Percentiles rank a stretch among this genome's conserved stretches.
phyloP scores from a whole-genome alignment of 2,797 vertebrate species.

The Ara ararauna region DNA sequence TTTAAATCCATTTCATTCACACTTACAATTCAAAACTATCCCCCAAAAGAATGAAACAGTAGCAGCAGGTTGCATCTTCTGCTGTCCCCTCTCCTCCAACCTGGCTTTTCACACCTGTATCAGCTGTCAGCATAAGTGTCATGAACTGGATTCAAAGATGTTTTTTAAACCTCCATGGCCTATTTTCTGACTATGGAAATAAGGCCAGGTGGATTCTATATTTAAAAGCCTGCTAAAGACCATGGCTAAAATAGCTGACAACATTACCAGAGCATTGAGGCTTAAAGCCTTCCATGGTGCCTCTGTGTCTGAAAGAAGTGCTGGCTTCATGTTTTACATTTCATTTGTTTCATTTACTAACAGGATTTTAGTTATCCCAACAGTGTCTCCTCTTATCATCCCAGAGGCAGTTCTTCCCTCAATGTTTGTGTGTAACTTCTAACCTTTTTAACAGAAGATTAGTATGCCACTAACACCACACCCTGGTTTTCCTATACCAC shows the following conservation, averaged over 20 bases:
- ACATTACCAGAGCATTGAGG: background rate
- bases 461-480: background rate
- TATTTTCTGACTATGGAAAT: slow-evolving; percentile 40
- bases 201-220: slow-evolving; percentile 63
- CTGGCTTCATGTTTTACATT: background rate
- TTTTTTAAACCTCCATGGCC: slow-evolving; percentile 14
- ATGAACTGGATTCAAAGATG: slow-evolving; percentile 40
- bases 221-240: slow-evolving; percentile 46
- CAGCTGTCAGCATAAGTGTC: background rate
- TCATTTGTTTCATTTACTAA: background rate
- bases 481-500: background rate
- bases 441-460: background rate
- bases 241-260: background rate
- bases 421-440: background rate
- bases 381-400: background rate
- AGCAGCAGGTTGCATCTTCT: background rate
- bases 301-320: background rate
- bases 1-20: background rate
- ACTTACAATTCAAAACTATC: background rate
- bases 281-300: background rate
- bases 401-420: background rate
- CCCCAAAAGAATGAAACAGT: background rate
- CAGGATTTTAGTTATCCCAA: background rate
- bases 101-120: background rate
- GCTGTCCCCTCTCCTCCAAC: background rate